phyloP scores from a whole-genome alignment of 2,888 invertebrate species.

The Micropterix aruncella region DNA sequence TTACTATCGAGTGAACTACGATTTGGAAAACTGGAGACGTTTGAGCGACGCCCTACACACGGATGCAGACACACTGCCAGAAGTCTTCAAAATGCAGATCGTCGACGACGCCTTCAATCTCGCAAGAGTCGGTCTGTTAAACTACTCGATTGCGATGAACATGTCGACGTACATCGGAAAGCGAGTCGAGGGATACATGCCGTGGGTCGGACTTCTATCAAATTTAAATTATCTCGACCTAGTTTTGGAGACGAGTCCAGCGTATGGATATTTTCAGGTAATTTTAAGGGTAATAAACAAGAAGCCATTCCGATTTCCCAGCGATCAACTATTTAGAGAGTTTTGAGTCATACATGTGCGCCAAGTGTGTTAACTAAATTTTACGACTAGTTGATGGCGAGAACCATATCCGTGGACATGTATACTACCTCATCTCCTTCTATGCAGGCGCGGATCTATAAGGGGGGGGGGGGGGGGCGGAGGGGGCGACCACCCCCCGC shows the following conservation, averaged over 20 bases:
- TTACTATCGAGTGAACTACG: constrained; percentile 49
- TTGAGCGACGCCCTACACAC: constrained; percentile 32
- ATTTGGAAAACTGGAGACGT: constrained; percentile 39
- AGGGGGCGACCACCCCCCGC: no score
- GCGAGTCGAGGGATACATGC: constrained; percentile 47
- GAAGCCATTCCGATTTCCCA: no score
- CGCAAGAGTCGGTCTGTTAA: constrained; percentile 40
- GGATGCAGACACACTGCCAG: constrained; percentile 35
- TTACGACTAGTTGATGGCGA: no score
- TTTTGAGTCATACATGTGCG: no score
- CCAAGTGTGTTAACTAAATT: no score
- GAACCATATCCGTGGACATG: no score
- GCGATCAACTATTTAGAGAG: no score
- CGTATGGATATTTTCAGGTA: constrained; percentile 36
- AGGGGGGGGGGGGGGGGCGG: no score
- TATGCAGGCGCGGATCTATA: no score
- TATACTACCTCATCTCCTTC: no score
- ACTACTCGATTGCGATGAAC: constrained; percentile 46
- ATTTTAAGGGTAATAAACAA: constrained; percentile 6
- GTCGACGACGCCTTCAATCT: constrained; percentile 59
- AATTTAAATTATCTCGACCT: constrained; percentile 37
- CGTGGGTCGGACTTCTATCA: constrained; percentile 48
- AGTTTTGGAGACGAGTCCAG: constrained; percentile 32
- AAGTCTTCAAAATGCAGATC: constrained; percentile 51
- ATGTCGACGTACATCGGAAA: constrained; percentile 44